These are phyloP conservation scores for Tachina grossa DNA, from an alignment of 2,888 invertebrate species.

Conservation along the genomic window DNA sequence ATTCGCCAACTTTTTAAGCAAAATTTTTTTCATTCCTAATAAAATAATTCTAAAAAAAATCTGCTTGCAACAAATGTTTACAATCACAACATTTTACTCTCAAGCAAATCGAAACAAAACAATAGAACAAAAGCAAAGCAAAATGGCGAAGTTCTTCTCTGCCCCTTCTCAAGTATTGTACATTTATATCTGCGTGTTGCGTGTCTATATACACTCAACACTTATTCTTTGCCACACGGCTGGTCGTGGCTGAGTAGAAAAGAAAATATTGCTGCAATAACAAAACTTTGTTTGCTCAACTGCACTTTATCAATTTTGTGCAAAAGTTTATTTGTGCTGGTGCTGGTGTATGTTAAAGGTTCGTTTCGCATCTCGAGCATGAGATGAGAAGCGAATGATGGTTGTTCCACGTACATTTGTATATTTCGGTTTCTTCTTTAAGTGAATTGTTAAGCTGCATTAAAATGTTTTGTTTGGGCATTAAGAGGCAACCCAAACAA, in stretches of 20 bases:
- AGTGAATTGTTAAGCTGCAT: conserved; percentile 48
- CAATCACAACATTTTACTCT: conserved; percentile 59
- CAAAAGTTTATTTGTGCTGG: conserved; percentile 49
- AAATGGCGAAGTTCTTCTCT: conserved; percentile 14
- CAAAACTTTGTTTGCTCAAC: conserved; percentile 80
- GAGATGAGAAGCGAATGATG: conserved; percentile 46
- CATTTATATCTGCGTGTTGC: neutral
- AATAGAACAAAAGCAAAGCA: conserved; percentile 50
- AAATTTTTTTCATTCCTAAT: neutral
- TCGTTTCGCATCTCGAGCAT: conserved; percentile 28
- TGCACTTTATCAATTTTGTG: conserved; percentile 82
- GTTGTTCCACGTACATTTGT: conserved; percentile 1
- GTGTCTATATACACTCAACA: neutral
- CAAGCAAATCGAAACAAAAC: conserved; percentile 63
- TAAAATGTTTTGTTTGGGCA: conserved; percentile 60
- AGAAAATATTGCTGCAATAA: conserved; percentile 71
- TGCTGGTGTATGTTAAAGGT: conserved; percentile 1
- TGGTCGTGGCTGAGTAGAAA: conserved; percentile 54
- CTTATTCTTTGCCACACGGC: conserved; percentile 59
- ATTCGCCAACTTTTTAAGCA: neutral
- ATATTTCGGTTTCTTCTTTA: conserved; percentile 14
- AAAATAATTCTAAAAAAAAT: conserved; percentile 44
- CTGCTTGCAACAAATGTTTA: conserved; percentile 60
- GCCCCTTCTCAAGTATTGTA: neutral
- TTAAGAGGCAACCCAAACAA: conserved; percentile 49